Conservation (phyloP, 2,888 invertebrate genomes). For the Frankliniella fusca region DNA sequence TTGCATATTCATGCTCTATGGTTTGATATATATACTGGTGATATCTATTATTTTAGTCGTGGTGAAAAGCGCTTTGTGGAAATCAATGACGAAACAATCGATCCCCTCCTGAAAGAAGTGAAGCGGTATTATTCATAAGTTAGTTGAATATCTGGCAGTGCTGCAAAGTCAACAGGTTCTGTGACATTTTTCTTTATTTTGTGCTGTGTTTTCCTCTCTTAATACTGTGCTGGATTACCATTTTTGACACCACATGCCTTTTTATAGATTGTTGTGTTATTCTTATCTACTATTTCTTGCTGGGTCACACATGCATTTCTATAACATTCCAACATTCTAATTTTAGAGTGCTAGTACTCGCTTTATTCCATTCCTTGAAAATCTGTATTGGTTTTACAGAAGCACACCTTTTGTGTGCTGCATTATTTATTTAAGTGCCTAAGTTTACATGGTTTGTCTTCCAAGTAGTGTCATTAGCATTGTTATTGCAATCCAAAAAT, state of each 20-base stretch:
- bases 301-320: background rate
- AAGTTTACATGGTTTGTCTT: too few relatives aligned
- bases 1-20: conserved; percentile 90
- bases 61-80: conserved; percentile 78
- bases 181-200: background rate
- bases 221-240: too few relatives aligned
- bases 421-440: too few relatives aligned
- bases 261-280: too few relatives aligned
- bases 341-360: too few relatives aligned
- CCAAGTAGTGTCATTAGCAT: too few relatives aligned
- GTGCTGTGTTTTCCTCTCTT: too few relatives aligned
- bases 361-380: too few relatives aligned
- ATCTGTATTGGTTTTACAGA: too few relatives aligned
- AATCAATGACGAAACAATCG: conserved; percentile 77
- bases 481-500: too few relatives aligned
- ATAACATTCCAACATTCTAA: background rate
- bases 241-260: too few relatives aligned
- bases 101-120: conserved; percentile 70
- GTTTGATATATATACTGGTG: conserved; percentile 97
- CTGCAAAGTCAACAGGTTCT: background rate
- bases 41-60: conserved; percentile 90
- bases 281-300: background rate
- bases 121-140: conserved; percentile 68
- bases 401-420: too few relatives aligned
- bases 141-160: background rate